phyloP scores from a whole-genome alignment of 2,888 invertebrate species.

The Lissocephala sabroskyi region DNA sequence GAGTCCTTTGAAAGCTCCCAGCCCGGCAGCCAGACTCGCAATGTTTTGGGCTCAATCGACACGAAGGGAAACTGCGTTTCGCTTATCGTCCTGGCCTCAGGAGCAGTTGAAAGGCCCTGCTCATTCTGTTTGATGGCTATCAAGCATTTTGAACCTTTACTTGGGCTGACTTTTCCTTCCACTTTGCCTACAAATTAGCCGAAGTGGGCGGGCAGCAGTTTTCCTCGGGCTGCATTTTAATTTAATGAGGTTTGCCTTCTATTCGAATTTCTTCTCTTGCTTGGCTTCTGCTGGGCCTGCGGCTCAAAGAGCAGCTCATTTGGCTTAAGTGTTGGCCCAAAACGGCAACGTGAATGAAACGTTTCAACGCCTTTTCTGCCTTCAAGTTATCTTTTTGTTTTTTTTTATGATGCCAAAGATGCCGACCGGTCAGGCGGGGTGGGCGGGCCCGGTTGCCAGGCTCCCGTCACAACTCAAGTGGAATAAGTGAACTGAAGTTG shows the following conservation, averaged over 20 bases:
- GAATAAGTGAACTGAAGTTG: conserved; percentile 54
- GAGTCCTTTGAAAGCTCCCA: too few species aligned
- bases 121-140: conserved; percentile 11
- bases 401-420: conserved; percentile 1
- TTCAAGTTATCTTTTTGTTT: conserved; percentile 11
- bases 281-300: conserved; percentile 18
- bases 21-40: too few species aligned
- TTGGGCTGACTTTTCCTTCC: conserved; percentile 16
- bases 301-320: conserved; percentile 44
- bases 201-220: neutral
- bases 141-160: conserved; percentile 27
- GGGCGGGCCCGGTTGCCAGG: conserved; percentile 10
- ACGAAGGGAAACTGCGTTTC: too few species aligned
- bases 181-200: conserved; percentile 40
- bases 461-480: conserved; percentile 45
- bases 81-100: too few species aligned
- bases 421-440: too few species aligned
- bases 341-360: conserved; percentile 36
- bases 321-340: conserved; percentile 35
- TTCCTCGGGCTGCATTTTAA: conserved; percentile 17
- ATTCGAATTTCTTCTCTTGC: conserved; percentile 14
- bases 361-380: conserved; percentile 40
- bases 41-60: too few species aligned
- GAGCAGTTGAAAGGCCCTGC: too few species aligned
- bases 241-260: conserved; percentile 36